phyloP scores from a whole-genome alignment of 1,140 invertebrate species.

The Bombus polaris region DNA sequence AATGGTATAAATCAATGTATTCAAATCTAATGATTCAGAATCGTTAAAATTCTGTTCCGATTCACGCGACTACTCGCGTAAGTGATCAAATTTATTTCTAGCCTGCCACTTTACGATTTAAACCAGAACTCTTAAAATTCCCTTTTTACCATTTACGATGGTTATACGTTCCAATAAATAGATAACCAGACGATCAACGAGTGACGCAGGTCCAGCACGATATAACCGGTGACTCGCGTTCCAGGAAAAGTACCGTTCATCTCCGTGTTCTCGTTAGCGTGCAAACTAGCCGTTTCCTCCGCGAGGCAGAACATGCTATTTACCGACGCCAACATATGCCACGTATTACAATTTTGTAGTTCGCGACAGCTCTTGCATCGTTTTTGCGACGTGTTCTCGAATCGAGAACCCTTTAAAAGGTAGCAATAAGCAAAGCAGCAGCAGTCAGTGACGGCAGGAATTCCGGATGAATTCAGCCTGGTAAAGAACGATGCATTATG shows the following conservation, averaged over 20 bases:
- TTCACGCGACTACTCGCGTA: too few relatives aligned
- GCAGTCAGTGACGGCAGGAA: slow-evolving; percentile 40
- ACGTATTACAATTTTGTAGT: too few relatives aligned
- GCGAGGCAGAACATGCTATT: neutral
- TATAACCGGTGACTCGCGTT: neutral
- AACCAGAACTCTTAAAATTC: neutral
- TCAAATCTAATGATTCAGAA: neutral
- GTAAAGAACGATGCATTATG: slow-evolving; percentile 75
- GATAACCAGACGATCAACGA: neutral
- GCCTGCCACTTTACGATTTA: neutral
- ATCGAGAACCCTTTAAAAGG: neutral
- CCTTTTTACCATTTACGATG: neutral
- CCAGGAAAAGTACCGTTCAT: slow-evolving; percentile 6
- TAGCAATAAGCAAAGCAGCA: slow-evolving; percentile 56
- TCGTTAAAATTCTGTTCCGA: neutral
- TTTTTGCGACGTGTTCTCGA: neutral
- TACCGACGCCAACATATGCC: neutral
- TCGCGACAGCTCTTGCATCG: neutral
- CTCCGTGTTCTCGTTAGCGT: neutral
- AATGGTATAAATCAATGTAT: neutral
- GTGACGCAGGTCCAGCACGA: neutral
- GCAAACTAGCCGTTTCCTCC: slow-evolving; percentile 4
- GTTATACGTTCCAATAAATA: neutral
- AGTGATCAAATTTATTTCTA: neutral
- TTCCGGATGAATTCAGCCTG: slow-evolving; percentile 61